Conservation (phyloP, 1,140 invertebrate genomes). For the Drosophila arawakana region DNA sequence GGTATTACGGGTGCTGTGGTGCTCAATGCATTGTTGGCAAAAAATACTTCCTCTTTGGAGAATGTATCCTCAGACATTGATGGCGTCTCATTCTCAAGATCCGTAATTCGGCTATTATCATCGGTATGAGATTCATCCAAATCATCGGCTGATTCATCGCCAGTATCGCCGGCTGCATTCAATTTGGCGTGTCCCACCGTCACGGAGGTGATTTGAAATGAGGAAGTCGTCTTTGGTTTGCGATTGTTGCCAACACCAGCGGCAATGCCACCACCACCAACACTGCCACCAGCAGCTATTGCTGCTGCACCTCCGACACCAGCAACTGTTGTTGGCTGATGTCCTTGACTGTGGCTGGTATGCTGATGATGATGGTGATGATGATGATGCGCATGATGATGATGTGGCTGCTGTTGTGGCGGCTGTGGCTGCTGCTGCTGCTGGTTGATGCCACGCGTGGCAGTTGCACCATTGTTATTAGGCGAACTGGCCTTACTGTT, state of each 20-base stretch:
- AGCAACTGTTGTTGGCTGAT: constrained; percentile 47
- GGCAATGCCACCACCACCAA: constrained; percentile 13
- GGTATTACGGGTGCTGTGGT: constrained; percentile 93
- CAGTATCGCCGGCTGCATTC: constrained; percentile 91
- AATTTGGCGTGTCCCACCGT: constrained; percentile 87
- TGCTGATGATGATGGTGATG: constrained; percentile 54
- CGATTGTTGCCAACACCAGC: constrained; percentile 48
- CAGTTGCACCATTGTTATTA: constrained; percentile 70
- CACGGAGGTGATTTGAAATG: constrained; percentile 96
- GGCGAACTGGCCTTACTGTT: constrained; percentile 72
- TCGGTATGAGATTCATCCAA: constrained; percentile 97
- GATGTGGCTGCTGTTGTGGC: constrained; percentile 43
- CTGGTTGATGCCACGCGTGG: constrained; percentile 15
- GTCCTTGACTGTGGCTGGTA: constrained; percentile 73
- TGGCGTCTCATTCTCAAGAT: constrained; percentile 93
- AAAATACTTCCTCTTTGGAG: constrained; percentile 92
- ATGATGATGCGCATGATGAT: constrained; percentile 55
- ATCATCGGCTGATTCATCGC: constrained; percentile 96
- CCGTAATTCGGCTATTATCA: constrained; percentile 92
- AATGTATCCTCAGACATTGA: constrained; percentile 94
- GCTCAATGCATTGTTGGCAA: constrained; percentile 89
- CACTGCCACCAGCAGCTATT: neutral
- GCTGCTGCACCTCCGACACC: constrained; percentile 2
- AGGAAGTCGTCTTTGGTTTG: constrained; percentile 87
- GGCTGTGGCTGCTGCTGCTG: constrained; percentile 41